Evolutionary conservation across 1,140 invertebrate genomes (phyloP).

Genomic region (Solenopsis fugax): DNA sequence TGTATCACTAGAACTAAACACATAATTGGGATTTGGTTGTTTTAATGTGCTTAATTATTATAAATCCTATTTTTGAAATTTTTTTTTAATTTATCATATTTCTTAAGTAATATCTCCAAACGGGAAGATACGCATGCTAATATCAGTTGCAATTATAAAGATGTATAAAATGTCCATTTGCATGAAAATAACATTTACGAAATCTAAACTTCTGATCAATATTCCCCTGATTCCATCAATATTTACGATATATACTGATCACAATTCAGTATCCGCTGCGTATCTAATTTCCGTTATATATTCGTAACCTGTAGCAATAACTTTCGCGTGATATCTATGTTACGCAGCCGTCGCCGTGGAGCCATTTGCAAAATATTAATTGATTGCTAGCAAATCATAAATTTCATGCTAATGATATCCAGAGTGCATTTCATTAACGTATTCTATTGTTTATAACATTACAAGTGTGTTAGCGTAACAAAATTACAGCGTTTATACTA

Average conservation of each 20-base stretch:
- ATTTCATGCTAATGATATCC: conserved; percentile 51
- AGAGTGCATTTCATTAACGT: conserved; percentile 46
- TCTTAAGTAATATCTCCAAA: conserved; percentile 25
- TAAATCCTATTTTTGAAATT: not conserved
- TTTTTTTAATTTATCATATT: not conserved
- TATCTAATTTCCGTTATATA: conserved; percentile 73
- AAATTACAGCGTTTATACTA: conserved; percentile 27
- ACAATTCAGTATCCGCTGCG: conserved; percentile 52
- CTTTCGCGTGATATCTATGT: conserved; percentile 67
- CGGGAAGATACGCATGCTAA: not conserved
- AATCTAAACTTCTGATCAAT: conserved; percentile 47
- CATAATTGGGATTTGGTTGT: not conserved
- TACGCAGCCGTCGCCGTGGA: conserved; percentile 61
- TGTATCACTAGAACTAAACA: not conserved
- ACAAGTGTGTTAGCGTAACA: not conserved
- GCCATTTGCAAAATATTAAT: conserved; percentile 72
- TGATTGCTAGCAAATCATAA: conserved; percentile 41
- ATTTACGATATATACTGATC: conserved; percentile 54
- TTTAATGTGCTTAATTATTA: not conserved
- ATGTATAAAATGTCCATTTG: conserved; percentile 36
- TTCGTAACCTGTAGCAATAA: conserved; percentile 66
- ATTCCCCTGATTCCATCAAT: conserved; percentile 9
- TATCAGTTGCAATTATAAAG: conserved; percentile 24
- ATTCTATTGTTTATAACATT: conserved; percentile 39
- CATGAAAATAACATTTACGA: conserved; percentile 31